phyloP scores from a whole-genome alignment of 2,797 vertebrate species.

The Pseudocheirus occidentalis region DNA sequence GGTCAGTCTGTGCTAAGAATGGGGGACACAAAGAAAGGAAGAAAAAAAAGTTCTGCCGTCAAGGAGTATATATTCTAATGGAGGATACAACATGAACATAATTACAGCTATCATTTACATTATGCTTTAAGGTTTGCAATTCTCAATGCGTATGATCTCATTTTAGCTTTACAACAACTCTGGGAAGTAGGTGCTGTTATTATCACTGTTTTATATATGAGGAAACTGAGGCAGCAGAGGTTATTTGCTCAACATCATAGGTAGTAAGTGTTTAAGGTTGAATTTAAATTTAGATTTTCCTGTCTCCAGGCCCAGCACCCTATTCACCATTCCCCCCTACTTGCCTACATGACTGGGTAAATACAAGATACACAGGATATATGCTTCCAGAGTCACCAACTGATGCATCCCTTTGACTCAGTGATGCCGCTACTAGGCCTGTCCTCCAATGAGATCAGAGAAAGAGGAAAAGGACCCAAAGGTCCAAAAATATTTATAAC shows the following conservation, averaged over 20 bases:
- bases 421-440: neutral
- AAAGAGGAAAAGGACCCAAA: neutral
- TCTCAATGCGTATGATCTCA: neutral
- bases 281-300: neutral
- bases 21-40: neutral
- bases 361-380: neutral
- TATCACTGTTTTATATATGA: neutral
- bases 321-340: neutral
- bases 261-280: neutral
- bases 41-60: neutral
- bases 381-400: neutral
- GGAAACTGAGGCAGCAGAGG: neutral
- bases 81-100: neutral
- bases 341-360: neutral
- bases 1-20: neutral
- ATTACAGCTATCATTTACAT: neutral
- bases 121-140: neutral
- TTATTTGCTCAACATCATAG: neutral
- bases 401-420: neutral
- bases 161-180: neutral
- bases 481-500: neutral
- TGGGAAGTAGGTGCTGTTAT: neutral
- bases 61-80: neutral
- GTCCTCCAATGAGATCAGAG: neutral
- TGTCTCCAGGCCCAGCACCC: neutral